Base-by-base conservation (phyloP, 2,113 vertebrate species). In the Zapus hudsonius region DNA sequence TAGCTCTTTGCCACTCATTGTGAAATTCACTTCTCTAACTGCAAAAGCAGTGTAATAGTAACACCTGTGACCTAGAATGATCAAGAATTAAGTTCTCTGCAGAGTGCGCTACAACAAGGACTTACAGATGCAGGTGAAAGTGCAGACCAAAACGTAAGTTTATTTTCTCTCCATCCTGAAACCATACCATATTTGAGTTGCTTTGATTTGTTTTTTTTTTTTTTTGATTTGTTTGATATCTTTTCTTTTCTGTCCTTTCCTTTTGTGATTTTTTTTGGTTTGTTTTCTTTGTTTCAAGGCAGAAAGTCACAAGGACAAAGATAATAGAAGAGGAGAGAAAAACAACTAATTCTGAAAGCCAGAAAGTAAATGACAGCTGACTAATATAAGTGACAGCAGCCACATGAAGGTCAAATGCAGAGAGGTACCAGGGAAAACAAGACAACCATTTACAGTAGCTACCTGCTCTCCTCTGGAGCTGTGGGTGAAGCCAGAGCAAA, bases 281-380 rank as follows among this genome's bases (percentile, higher is more conserved):
- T 52, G 7, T 52, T 52, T 52, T 52, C 7, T 88, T 78, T 55
- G 29, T 63, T 79, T 91, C 40, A 88, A 92, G 59, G 27, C 57
- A 59, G 23, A 78, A 79, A 81, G 25, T 16, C 27, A 47, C 63
- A 47, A 84, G n/a, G 42, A 91, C 57, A 92, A 79, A 83, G 42
- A 47, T 27, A 67, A 82, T 3, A 38, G 29, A 67, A 87, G 57
- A 80, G 22, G 6, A 47, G 25, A 92, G n/a, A 67, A 80, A 94
- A 93, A 12, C 2, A 63, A 69, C 3, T 10, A 59, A 74, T 10
- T 4, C n/a, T 33, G 19, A 27, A 93, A 89, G 36, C 19, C 16
- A 73, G 12, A 93, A 93, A 83, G 44, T 55, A 83, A 86, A 33
- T 59, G 16, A 61, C 47, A 83, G 70, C 15, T 78, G 78, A 85